Evolutionary conservation across 2,113 vertebrate genomes (phyloP).

Genomic region (Alethe diademata): DNA sequence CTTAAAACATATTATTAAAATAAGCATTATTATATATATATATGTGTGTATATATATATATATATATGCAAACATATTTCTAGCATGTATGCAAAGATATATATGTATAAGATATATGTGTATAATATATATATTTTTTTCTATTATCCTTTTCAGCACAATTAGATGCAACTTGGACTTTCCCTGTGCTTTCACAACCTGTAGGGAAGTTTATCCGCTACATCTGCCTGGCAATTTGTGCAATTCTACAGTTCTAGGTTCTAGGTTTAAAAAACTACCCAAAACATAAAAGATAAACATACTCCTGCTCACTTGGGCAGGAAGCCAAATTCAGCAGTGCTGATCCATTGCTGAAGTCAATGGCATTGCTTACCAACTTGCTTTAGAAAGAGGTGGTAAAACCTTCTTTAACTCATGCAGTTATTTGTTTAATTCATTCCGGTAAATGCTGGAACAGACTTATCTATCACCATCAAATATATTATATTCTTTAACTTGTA

Average conservation of each 20-base stretch:
- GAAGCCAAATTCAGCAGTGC: background rate
- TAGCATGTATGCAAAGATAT: background rate
- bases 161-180: background rate
- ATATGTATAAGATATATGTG: accelerated
- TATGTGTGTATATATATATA: too few species aligned
- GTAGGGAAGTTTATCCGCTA: background rate
- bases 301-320: background rate
- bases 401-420: background rate
- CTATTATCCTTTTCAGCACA: background rate
- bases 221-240: accelerated
- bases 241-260: background rate
- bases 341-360: background rate
- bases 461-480: background rate
- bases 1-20: background rate
- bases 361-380: background rate
- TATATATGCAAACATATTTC: background rate
- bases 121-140: background rate
- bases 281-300: background rate
- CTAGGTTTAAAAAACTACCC: background rate
- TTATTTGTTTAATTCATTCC: background rate
- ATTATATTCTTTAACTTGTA: background rate
- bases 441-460: background rate
- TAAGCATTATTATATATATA: background rate
- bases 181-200: background rate
- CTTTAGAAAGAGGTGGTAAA: background rate